phyloP scores from a whole-genome alignment of 2,888 invertebrate species.

The Noctua pronuba region DNA sequence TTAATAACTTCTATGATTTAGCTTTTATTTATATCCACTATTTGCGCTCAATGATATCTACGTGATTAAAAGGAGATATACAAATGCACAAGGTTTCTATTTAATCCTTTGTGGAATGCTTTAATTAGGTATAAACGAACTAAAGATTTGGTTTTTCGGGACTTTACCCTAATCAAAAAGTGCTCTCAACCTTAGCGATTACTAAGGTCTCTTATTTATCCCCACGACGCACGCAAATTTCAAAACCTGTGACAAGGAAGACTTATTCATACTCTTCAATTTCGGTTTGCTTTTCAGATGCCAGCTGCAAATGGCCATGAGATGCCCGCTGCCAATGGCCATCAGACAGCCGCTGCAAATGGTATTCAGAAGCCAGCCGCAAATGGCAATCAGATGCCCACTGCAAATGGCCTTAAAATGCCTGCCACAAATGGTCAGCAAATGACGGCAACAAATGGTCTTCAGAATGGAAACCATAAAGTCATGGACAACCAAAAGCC shows the following conservation, averaged over 20 bases:
- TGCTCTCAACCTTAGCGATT: background rate
- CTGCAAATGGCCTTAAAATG: slow-evolving; percentile 16
- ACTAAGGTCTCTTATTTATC: background rate
- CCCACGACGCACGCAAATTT: background rate
- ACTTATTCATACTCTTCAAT: background rate
- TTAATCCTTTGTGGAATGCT: background rate
- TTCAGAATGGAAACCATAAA: slow-evolving; percentile 79
- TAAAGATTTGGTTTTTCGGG: background rate
- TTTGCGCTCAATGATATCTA: background rate
- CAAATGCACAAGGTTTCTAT: background rate
- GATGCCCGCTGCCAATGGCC: slow-evolving; percentile 11
- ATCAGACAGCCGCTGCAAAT: slow-evolving; percentile 12
- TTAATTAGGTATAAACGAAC: background rate
- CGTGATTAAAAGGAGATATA: background rate
- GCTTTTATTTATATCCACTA: background rate
- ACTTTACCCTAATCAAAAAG: background rate
- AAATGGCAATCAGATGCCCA: slow-evolving; percentile 6
- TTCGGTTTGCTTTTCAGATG: slow-evolving; percentile 31
- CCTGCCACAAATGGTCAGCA: slow-evolving; percentile 68
- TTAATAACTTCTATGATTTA: slow-evolving; percentile 11
- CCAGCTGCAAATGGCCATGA: slow-evolving; percentile 31
- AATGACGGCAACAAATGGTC: slow-evolving; percentile 83
- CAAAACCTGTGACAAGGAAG: background rate
- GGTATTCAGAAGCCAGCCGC: slow-evolving; percentile 6
- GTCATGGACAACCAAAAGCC: slow-evolving; percentile 66